Conservation (phyloP, 2,113 vertebrate genomes). For the Ginglymostoma cirratum region DNA sequence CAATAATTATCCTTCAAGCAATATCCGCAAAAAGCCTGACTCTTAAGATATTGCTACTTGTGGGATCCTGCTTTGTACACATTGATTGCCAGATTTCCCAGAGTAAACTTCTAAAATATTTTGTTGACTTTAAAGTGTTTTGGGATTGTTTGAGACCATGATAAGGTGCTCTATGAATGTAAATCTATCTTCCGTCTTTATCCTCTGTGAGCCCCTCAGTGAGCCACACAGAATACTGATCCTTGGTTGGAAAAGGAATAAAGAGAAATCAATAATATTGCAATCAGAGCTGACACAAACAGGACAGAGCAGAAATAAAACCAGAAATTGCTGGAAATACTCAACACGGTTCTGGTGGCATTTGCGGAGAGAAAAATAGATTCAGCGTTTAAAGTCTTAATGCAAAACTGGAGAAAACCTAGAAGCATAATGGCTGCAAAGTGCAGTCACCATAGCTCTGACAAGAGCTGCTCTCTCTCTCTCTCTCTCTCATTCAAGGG, state of each 20-base stretch:
- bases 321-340: no score
- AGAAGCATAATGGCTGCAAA: no score
- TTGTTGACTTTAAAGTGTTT: neutral
- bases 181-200: neutral
- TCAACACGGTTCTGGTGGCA: no score
- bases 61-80: neutral
- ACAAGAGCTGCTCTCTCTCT: no score
- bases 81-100: neutral
- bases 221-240: neutral
- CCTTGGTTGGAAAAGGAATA: neutral
- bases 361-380: no score
- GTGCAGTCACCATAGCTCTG: no score
- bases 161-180: neutral
- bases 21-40: neutral
- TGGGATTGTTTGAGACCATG: neutral
- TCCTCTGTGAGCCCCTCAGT: neutral
- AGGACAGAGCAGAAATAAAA: neutral
- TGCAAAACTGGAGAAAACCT: no score
- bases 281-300: neutral
- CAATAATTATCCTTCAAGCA: neutral
- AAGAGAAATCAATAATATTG: neutral
- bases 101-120: neutral
- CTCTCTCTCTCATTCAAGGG: no score
- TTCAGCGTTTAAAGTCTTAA: no score
- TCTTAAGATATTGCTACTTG: neutral